These are phyloP conservation scores for Slavum lentiscoides DNA, from an alignment of 2,888 invertebrate genomes.

Conservation along the genomic window DNA sequence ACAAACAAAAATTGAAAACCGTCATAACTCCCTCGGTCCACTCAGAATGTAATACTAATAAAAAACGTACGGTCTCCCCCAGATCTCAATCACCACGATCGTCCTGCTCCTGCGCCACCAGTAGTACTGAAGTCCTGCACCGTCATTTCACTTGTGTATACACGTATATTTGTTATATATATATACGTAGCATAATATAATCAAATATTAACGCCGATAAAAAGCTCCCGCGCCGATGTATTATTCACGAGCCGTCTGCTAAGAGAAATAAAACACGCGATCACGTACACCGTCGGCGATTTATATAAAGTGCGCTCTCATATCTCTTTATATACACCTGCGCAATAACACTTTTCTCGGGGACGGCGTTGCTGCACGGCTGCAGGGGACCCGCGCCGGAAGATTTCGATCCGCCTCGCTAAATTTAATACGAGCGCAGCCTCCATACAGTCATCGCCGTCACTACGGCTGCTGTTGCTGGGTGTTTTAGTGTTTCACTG, in stretches of 20 bases:
- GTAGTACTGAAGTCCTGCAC: no score
- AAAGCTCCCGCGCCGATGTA: conserved; percentile 17
- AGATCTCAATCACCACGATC: no score
- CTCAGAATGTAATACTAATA: no score
- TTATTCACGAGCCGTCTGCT: conserved; percentile 37
- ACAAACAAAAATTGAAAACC: no score
- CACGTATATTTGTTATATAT: no score
- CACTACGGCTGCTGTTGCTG: no score
- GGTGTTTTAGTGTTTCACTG: no score
- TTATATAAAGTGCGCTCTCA: conserved; percentile 36
- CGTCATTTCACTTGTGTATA: not conserved
- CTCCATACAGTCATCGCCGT: no score
- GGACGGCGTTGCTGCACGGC: not conserved
- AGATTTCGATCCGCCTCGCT: not conserved
- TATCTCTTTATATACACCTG: conserved; percentile 18
- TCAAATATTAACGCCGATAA: conserved; percentile 45
- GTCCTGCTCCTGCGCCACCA: no score
- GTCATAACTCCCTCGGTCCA: no score
- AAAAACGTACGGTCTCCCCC: no score
- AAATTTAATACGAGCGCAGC: not conserved
- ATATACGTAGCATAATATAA: not conserved
- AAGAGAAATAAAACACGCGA: conserved; percentile 46
- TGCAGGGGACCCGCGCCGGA: no score
- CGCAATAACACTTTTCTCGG: not conserved
- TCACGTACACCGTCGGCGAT: conserved; percentile 43